A percentile compares a stretch with the other conserved stretches of the same genome.
Evolutionary conservation across 2,888 invertebrate genomes (phyloP).

Genomic region (Gnatocerus cornutus): DNA sequence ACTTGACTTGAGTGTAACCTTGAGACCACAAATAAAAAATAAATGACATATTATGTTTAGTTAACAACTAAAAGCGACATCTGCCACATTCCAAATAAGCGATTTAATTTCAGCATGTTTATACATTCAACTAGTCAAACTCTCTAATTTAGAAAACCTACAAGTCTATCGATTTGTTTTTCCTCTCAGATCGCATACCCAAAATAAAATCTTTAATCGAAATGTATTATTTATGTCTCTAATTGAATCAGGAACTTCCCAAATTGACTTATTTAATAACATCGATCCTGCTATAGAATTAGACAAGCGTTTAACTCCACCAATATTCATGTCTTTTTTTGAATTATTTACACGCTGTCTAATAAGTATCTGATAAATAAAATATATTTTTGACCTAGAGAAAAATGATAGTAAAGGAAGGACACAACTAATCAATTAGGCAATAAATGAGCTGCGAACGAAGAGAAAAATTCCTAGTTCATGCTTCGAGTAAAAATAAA

Average conservation of each 20-base stretch:
- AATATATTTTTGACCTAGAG: not conserved
- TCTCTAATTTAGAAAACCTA: not conserved
- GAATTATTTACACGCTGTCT: not conserved
- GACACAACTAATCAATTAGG: not conserved
- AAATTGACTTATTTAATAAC: constrained; percentile 5
- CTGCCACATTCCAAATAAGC: too few relatives aligned
- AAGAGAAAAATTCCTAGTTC: not conserved
- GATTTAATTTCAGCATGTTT: too few relatives aligned
- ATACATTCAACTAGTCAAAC: too few relatives aligned
- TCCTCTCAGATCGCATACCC: not conserved
- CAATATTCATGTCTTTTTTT: not conserved
- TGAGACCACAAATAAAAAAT: too few relatives aligned
- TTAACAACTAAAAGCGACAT: too few relatives aligned
- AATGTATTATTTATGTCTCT: not conserved
- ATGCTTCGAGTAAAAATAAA: not conserved
- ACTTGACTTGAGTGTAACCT: too few relatives aligned
- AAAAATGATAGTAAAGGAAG: not conserved
- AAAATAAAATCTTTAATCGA: not conserved
- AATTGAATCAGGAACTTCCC: constrained; percentile 8
- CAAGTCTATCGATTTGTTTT: not conserved
- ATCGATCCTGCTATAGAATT: constrained; percentile 5
- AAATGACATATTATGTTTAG: too few relatives aligned
- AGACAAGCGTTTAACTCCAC: not conserved
- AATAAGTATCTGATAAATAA: constrained; percentile 6
- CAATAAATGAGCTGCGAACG: not conserved